Percentiles rank a stretch among this genome's conserved stretches.
phyloP scores from a whole-genome alignment of 2,797 vertebrate genomes.

The Acanthopagrus latus region DNA sequence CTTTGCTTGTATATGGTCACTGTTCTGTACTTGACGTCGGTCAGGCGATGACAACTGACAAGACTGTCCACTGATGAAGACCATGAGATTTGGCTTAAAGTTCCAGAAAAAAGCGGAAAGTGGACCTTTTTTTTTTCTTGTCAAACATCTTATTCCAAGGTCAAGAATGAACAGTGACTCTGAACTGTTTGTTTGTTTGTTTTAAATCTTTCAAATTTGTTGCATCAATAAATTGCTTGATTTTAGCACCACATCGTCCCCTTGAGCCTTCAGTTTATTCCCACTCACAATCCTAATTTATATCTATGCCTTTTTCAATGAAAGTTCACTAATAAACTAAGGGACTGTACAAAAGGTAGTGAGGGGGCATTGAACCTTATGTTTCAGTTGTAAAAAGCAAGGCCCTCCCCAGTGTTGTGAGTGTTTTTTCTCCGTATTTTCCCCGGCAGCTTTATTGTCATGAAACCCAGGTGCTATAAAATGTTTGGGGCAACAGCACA shows the following conservation, averaged over 20 bases:
- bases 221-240: constrained; percentile 30
- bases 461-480: no score
- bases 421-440: no score
- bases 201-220: neutral
- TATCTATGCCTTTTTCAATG: no score
- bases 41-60: neutral
- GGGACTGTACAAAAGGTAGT: neutral
- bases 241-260: neutral
- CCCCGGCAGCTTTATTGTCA: no score
- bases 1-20: neutral
- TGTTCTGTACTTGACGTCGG: neutral
- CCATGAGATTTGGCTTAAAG: neutral
- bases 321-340: neutral
- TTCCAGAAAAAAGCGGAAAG: neutral
- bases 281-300: neutral
- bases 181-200: neutral
- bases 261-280: neutral
- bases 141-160: neutral
- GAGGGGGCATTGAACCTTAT: no score
- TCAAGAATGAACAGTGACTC: neutral
- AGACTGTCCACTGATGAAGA: neutral
- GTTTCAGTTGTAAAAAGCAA: neutral
- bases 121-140: neutral
- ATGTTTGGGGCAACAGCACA: no score
- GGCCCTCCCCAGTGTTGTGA: neutral